phyloP scores from a whole-genome alignment of 2,888 invertebrate species.

The Leptodirus hochenwartii region DNA sequence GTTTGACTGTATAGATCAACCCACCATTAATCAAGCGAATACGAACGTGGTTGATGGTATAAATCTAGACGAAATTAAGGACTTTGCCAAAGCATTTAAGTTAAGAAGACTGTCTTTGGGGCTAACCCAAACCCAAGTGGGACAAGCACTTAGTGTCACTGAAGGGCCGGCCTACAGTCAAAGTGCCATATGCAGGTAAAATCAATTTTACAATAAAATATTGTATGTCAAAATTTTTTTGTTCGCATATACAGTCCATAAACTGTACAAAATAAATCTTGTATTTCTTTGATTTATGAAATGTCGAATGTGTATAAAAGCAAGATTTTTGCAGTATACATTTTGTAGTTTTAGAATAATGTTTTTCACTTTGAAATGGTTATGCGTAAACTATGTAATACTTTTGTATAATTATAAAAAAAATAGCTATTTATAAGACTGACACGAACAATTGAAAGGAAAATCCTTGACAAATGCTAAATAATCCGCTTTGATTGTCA shows the following conservation, averaged over 20 bases:
- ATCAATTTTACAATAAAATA: not conserved
- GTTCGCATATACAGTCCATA: not conserved
- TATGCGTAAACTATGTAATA: no score
- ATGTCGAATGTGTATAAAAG: no score
- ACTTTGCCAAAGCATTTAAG: constrained; percentile 96
- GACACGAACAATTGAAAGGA: no score
- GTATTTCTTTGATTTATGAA: not conserved
- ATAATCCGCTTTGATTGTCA: no score
- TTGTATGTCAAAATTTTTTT: not conserved
- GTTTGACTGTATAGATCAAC: constrained; percentile 66
- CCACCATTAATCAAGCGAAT: constrained; percentile 83
- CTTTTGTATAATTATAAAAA: no score
- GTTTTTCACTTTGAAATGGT: no score
- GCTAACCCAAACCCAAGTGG: constrained; percentile 91
- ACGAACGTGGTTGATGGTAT: constrained; percentile 93
- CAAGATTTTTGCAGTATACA: no score
- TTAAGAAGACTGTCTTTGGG: constrained; percentile 82
- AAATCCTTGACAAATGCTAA: no score
- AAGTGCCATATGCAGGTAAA: constrained; percentile 96
- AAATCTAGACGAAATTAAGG: constrained; percentile 93
- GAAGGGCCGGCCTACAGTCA: constrained; percentile 98
- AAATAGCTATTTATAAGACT: no score
- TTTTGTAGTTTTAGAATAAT: no score
- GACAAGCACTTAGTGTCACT: constrained; percentile 89
- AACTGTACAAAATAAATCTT: not conserved